phyloP scores from a whole-genome alignment of 2,888 invertebrate species.

The Drosophila meridionalis region DNA sequence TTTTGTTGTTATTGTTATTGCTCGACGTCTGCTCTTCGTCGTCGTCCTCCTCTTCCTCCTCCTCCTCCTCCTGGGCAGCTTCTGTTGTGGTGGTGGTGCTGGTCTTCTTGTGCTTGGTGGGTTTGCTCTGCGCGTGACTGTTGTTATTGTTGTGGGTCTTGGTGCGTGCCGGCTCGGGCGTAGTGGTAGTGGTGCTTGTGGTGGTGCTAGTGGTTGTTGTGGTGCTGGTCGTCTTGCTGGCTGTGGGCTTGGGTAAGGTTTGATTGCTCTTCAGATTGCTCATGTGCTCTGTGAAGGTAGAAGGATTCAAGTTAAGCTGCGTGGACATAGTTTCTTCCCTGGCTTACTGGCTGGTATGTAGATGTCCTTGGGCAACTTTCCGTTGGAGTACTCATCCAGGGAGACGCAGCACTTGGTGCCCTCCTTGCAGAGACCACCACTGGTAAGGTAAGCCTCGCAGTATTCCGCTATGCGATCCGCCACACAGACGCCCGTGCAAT shows the following conservation, averaged over 20 bases:
- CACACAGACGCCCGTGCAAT: conserved; percentile 93
- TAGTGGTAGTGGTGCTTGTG: conserved; percentile 66
- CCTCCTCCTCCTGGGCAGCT: conserved; percentile 68
- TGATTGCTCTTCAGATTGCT: conserved; percentile 74
- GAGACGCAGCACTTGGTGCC: conserved; percentile 93
- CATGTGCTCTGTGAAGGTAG: conserved; percentile 79
- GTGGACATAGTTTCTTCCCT: background rate
- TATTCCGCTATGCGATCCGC: conserved; percentile 92
- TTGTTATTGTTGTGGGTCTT: conserved; percentile 73
- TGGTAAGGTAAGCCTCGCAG: conserved; percentile 93
- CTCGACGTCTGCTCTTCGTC: conserved; percentile 49
- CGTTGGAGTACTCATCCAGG: conserved; percentile 89
- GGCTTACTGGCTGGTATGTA: conserved; percentile 89
- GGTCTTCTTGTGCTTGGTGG: conserved; percentile 79
- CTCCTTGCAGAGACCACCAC: conserved; percentile 90
- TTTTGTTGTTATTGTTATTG: conserved; percentile 34
- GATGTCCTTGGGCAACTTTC: conserved; percentile 89
- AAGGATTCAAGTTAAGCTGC: background rate
- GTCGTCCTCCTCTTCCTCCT: conserved; percentile 63
- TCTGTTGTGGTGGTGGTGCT: conserved; percentile 74
- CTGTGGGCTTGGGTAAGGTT: conserved; percentile 56
- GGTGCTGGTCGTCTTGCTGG: conserved; percentile 41
- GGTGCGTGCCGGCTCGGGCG: conserved; percentile 79
- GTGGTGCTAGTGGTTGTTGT: conserved; percentile 39
- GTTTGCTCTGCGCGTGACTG: conserved; percentile 60